These are phyloP conservation scores for Spilosoma lubricipeda DNA, from an alignment of 2,888 invertebrate genomes.

Conservation along the genomic window DNA sequence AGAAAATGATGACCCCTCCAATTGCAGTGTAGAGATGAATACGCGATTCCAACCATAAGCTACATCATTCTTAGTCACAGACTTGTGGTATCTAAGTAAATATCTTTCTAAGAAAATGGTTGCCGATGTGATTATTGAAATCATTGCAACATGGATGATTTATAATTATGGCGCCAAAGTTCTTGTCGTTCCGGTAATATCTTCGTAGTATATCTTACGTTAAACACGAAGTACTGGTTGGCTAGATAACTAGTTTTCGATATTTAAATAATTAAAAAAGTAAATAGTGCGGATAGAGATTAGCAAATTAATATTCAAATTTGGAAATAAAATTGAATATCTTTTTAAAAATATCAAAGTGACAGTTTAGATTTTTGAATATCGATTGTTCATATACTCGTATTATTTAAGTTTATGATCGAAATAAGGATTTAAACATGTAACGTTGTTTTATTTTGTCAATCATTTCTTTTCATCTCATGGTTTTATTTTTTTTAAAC, in stretches of 20 bases:
- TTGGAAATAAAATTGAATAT: background rate
- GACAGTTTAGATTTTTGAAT: too few relatives aligned
- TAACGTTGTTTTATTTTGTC: too few relatives aligned
- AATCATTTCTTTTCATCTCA: too few relatives aligned
- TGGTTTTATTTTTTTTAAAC: background rate
- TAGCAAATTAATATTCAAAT: background rate
- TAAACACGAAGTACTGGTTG: background rate
- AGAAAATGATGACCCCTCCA: too few relatives aligned
- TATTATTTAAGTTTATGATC: background rate
- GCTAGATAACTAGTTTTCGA: background rate
- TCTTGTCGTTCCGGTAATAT: background rate
- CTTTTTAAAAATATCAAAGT: background rate
- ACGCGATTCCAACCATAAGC: too few relatives aligned
- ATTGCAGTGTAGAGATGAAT: too few relatives aligned
- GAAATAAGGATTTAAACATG: background rate
- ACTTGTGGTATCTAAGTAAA: background rate
- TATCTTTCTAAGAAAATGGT: background rate
- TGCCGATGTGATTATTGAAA: background rate
- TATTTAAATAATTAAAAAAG: background rate
- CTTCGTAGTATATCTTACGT: too few relatives aligned
- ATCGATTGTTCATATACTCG: too few relatives aligned
- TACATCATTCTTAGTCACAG: background rate
- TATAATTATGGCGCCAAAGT: background rate
- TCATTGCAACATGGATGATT: background rate
- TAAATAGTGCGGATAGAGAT: background rate